phyloP scores from a whole-genome alignment of 2,888 invertebrate genomes.

The Danaus chrysippus region DNA sequence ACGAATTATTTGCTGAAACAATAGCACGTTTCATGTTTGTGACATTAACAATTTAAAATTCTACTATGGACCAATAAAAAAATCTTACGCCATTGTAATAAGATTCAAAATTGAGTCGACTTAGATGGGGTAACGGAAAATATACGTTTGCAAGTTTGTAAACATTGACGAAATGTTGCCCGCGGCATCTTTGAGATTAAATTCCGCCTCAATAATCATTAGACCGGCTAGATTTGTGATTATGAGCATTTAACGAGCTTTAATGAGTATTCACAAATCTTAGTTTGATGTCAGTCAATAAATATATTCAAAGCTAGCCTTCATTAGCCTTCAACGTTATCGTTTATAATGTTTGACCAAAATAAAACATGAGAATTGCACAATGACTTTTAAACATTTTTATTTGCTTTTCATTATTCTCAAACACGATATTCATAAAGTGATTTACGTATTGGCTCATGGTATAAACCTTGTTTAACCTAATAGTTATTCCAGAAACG shows the following conservation, averaged over 20 bases:
- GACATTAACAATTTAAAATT: conserved; percentile 40
- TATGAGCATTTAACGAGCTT: conserved; percentile 46
- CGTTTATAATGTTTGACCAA: background rate
- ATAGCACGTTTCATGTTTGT: conserved; percentile 65
- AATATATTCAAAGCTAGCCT: conserved; percentile 13
- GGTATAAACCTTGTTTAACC: background rate
- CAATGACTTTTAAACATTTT: background rate
- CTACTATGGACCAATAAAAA: conserved; percentile 17
- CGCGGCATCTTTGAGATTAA: conserved; percentile 72
- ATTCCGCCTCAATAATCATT: conserved; percentile 65
- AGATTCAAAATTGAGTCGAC: conserved; percentile 36
- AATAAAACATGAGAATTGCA: background rate
- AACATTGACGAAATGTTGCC: conserved; percentile 62
- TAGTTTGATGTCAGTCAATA: conserved; percentile 15
- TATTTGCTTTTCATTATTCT: background rate
- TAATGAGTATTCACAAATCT: conserved; percentile 31
- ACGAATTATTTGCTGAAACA: conserved; percentile 76
- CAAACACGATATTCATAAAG: background rate
- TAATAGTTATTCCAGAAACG: conserved; percentile 20
- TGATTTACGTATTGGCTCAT: too few species aligned
- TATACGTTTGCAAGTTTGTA: conserved; percentile 45
- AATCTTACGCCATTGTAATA: conserved; percentile 33
- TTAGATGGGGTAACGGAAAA: conserved; percentile 16
- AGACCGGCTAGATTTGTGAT: conserved; percentile 70
- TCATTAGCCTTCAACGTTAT: conserved; percentile 7